Conservation (phyloP, 2,888 invertebrate species). For the Heliothis peltigera region DNA sequence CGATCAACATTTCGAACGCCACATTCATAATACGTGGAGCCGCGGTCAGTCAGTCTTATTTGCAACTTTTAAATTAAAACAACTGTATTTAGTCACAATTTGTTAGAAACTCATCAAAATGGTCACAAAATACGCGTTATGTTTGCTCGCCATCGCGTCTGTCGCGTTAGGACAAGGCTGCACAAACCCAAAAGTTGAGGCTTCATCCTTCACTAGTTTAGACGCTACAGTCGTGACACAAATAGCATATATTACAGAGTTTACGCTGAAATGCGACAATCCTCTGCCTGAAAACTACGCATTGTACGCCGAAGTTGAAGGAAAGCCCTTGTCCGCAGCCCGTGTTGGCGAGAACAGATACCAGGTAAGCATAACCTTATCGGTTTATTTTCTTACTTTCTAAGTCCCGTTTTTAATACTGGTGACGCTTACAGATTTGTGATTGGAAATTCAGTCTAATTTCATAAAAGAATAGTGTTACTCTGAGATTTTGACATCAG, state of each 20-base stretch:
- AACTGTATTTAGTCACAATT: slow-evolving; percentile 66
- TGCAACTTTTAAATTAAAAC: slow-evolving; percentile 63
- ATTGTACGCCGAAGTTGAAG: slow-evolving; percentile 97
- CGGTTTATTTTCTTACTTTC: neutral
- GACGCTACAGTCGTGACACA: slow-evolving; percentile 97
- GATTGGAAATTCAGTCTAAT: too few relatives aligned
- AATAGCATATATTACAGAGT: slow-evolving; percentile 97
- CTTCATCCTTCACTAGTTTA: slow-evolving; percentile 96
- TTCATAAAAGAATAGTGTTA: neutral
- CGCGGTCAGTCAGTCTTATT: slow-evolving; percentile 11
- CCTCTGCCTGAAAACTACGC: slow-evolving; percentile 91
- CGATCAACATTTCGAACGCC: slow-evolving; percentile 42
- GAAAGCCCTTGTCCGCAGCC: slow-evolving; percentile 95
- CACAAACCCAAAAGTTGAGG: slow-evolving; percentile 92
- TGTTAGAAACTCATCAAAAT: slow-evolving; percentile 77
- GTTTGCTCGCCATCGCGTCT: slow-evolving; percentile 73
- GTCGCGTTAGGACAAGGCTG: slow-evolving; percentile 77
- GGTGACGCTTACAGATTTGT: slow-evolving; percentile 7
- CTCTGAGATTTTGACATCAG: too few relatives aligned
- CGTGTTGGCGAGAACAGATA: slow-evolving; percentile 94
- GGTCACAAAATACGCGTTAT: slow-evolving; percentile 81
- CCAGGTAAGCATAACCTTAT: slow-evolving; percentile 91
- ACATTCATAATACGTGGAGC: slow-evolving; percentile 55
- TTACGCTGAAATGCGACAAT: slow-evolving; percentile 94
- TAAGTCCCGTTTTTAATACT: slow-evolving; percentile 4